phyloP scores from a whole-genome alignment of 1,140 invertebrate species.

The Geopemphigus sp. region DNA sequence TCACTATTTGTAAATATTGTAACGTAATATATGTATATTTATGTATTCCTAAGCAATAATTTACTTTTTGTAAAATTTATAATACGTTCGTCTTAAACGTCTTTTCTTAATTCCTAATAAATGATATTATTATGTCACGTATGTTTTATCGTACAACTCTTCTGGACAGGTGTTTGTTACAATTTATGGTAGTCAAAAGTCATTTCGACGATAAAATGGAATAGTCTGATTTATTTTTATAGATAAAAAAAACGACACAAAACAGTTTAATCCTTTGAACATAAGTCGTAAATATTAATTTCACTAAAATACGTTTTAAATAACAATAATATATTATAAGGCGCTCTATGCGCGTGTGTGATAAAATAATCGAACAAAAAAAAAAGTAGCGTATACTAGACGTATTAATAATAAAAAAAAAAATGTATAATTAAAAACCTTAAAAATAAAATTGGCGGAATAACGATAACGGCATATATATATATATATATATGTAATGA shows the following conservation, averaged over 20 bases:
- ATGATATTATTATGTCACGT: too few species aligned
- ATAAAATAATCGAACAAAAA: constrained; percentile 11
- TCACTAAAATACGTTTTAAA: neutral
- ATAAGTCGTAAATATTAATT: constrained; percentile 5
- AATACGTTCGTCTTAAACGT: too few species aligned
- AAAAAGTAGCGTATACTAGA: neutral
- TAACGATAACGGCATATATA: constrained; percentile 8
- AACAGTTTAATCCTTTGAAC: constrained; percentile 15
- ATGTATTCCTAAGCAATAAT: too few species aligned
- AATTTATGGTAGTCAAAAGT: neutral
- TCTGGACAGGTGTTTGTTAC: too few species aligned
- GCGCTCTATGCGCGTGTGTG: neutral
- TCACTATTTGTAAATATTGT: too few species aligned
- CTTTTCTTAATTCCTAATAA: too few species aligned
- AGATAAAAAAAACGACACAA: constrained; percentile 18
- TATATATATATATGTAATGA: too few species aligned
- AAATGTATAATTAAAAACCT: constrained; percentile 12
- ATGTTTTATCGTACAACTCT: too few species aligned
- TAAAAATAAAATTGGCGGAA: constrained; percentile 17
- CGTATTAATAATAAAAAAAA: constrained; percentile 5
- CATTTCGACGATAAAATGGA: neutral
- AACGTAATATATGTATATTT: too few species aligned
- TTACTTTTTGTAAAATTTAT: too few species aligned
- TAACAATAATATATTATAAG: constrained; percentile 22
- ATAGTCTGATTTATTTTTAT: constrained; percentile 1